Evolutionary conservation across 2,888 invertebrate genomes (phyloP).

Genomic region (Leptinotarsa tumamoca): DNA sequence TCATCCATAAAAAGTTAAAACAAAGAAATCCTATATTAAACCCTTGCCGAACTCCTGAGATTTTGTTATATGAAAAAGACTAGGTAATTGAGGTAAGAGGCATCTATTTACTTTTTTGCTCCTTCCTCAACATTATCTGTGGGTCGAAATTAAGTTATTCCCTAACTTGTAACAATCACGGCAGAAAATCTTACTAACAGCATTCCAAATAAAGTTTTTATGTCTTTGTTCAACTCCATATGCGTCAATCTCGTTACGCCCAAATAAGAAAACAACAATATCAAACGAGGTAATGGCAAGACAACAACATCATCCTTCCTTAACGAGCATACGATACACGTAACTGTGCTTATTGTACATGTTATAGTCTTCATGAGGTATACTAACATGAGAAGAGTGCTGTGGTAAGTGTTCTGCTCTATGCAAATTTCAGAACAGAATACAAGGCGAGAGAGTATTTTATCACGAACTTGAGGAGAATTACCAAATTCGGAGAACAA

Average conservation of each 20-base stretch:
- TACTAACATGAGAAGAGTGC: neutral
- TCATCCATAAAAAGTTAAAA: no score
- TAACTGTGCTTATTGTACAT: neutral
- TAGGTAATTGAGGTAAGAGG: no score
- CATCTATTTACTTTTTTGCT: no score
- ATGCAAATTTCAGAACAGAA: neutral
- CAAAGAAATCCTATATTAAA: no score
- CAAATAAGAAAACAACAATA: neutral
- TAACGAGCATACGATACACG: neutral
- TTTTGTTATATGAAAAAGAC: no score
- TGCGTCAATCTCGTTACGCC: neutral
- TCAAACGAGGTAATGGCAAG: neutral
- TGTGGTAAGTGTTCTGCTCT: neutral
- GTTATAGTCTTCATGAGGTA: neutral
- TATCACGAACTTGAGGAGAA: neutral
- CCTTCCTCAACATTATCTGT: no score
- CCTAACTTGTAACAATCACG: neutral
- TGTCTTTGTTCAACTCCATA: neutral
- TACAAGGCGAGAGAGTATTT: neutral
- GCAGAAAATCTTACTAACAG: neutral
- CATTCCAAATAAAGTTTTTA: neutral
- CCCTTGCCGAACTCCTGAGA: no score
- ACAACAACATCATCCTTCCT: conserved; percentile 3
- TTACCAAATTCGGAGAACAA: neutral
- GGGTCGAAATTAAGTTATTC: no score